A percentile compares a stretch with the other conserved stretches of the same genome.
phyloP scores from a whole-genome alignment of 2,888 invertebrate genomes.

The Cataglyphis altisquamis region DNA sequence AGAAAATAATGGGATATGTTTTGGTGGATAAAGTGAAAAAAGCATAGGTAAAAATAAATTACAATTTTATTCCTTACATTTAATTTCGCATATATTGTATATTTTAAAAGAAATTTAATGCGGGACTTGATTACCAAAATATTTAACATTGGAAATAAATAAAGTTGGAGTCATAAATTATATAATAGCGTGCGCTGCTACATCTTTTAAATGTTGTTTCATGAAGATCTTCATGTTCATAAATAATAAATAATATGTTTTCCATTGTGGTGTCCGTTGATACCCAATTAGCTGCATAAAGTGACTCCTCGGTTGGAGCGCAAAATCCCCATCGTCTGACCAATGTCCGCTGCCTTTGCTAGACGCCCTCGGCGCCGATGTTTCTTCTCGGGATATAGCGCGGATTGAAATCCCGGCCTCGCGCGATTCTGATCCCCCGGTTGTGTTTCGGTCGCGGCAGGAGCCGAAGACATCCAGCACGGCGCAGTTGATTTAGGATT shows the following conservation, averaged over 20 bases:
- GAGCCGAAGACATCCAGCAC: slow-evolving; percentile 76
- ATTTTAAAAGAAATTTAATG: background rate
- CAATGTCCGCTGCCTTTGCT: slow-evolving; percentile 48
- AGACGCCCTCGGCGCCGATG: slow-evolving; percentile 41
- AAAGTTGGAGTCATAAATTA: too few species aligned
- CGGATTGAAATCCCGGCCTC: slow-evolving; percentile 64
- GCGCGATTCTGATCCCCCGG: slow-evolving; percentile 60
- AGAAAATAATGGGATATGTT: background rate
- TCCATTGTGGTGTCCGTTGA: slow-evolving; percentile 29
- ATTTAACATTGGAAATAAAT: background rate
- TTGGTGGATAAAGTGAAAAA: background rate
- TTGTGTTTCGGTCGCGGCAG: slow-evolving; percentile 57
- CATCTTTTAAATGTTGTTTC: slow-evolving; percentile 18
- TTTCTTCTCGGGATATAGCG: slow-evolving; percentile 66
- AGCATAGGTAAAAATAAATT: background rate
- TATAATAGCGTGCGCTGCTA: background rate
- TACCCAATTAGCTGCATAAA: slow-evolving; percentile 59
- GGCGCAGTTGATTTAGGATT: slow-evolving; percentile 84
- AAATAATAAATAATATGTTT: slow-evolving; percentile 29
- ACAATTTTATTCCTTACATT: background rate
- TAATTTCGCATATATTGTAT: background rate
- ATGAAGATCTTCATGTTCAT: background rate
- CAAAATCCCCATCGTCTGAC: slow-evolving; percentile 57
- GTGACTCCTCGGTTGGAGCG: slow-evolving; percentile 41
- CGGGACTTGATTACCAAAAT: background rate